Evolutionary conservation across 2,888 invertebrate genomes (phyloP).

Genomic region (Crematogaster levior): DNA sequence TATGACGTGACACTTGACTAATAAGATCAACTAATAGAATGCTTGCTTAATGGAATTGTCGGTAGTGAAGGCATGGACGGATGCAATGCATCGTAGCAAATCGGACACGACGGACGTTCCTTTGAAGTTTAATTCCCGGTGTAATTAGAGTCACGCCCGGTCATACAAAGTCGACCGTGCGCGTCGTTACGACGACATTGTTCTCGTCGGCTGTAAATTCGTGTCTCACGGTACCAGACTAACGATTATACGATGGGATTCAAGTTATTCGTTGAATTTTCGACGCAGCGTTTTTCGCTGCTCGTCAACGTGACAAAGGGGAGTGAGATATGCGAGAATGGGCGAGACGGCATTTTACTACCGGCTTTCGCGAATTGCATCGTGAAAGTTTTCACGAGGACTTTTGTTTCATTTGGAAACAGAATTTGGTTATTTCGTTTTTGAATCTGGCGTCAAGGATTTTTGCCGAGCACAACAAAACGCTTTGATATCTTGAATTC

Average conservation of each 20-base stretch:
- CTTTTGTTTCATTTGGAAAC: constrained; percentile 21
- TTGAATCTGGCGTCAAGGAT: not conserved
- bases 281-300: constrained; percentile 34
- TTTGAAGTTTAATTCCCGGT: constrained; percentile 73
- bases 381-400: constrained; percentile 9
- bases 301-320: constrained; percentile 40
- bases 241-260: constrained; percentile 64
- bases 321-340: constrained; percentile 7
- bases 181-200: constrained; percentile 72
- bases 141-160: constrained; percentile 71
- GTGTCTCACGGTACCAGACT: constrained; percentile 52
- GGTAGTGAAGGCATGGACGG: constrained; percentile 1
- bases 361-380: constrained; percentile 9
- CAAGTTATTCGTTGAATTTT: constrained; percentile 62
- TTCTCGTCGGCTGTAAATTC: constrained; percentile 68
- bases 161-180: constrained; percentile 56
- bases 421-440: constrained; percentile 12
- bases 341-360: constrained; percentile 17
- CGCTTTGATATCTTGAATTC: not conserved
- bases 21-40: constrained; percentile 1
- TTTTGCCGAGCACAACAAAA: not conserved
- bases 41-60: constrained; percentile 15
- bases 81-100: constrained; percentile 49
- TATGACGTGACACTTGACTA: not conserved
- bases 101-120: constrained; percentile 64